A percentile compares a stretch with the other conserved stretches of the same genome.
Evolutionary conservation across 2,888 invertebrate genomes (phyloP).

Genomic region (Ennomos erosarius): DNA sequence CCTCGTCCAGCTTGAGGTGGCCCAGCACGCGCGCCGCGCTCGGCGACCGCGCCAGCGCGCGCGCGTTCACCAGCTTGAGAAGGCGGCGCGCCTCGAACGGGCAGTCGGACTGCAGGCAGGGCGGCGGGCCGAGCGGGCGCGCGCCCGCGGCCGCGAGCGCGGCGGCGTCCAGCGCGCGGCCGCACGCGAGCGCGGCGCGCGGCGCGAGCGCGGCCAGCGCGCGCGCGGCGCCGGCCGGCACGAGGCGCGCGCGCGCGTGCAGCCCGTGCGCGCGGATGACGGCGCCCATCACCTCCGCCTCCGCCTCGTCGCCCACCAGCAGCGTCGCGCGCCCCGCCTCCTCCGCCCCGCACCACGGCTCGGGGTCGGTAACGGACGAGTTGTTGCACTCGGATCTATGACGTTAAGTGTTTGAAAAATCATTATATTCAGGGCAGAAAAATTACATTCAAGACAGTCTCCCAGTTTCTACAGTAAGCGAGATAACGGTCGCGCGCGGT

Average conservation of each 20-base stretch:
- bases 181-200: conserved; percentile 50
- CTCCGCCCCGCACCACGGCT: conserved; percentile 73
- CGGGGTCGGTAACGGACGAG: conserved; percentile 78
- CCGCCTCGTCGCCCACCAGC: conserved; percentile 53
- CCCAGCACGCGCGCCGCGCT: conserved; percentile 59
- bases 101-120: conserved; percentile 57
- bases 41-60: conserved; percentile 55
- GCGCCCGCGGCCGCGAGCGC: conserved; percentile 30
- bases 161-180: conserved; percentile 49
- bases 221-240: conserved; percentile 38
- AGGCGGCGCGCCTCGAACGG: conserved; percentile 70
- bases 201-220: conserved; percentile 39
- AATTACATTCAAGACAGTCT: too few relatives aligned
- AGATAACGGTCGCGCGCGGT: too few relatives aligned
- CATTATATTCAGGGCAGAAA: too few relatives aligned
- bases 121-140: conserved; percentile 59
- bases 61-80: conserved; percentile 63
- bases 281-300: conserved; percentile 50
- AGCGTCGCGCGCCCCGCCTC: conserved; percentile 52
- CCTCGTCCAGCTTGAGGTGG: conserved; percentile 49
- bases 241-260: conserved; percentile 46
- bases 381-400: conserved; percentile 60
- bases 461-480: too few relatives aligned
- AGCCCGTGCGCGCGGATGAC: conserved; percentile 48
- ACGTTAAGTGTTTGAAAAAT: too few relatives aligned